Percentiles rank a stretch among this genome's conserved stretches.
These are phyloP conservation scores for Propithecus coquereli DNA, from an alignment of 2,113 vertebrate genomes.

Conservation along the genomic window DNA sequence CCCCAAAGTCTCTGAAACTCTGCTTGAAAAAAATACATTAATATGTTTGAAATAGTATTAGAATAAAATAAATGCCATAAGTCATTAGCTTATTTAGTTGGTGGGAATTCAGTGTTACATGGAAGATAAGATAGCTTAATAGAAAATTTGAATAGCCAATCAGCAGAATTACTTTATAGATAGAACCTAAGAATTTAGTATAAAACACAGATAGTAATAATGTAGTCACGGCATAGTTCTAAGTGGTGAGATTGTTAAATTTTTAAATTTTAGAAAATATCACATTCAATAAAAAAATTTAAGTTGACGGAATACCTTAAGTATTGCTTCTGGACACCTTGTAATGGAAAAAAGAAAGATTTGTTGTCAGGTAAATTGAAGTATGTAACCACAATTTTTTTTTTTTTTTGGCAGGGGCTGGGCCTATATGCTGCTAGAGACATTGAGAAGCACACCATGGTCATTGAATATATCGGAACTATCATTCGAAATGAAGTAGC, in stretches of 20 bases:
- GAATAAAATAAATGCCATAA: not conserved
- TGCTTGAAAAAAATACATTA: too few species aligned
- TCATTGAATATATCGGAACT: constrained; percentile 98
- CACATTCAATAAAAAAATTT: accelerated
- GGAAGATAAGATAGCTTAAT: accelerated
- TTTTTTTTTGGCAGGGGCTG: constrained; percentile 85
- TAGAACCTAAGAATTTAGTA: not conserved
- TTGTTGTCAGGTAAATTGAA: accelerated
- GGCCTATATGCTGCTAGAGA: constrained; percentile 97
- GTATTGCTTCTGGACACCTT: not conserved
- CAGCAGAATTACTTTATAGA: not conserved
- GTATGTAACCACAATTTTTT: accelerated
- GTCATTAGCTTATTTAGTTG: too few species aligned
- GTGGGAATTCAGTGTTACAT: not conserved
- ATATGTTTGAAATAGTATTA: not conserved
- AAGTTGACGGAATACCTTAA: not conserved
- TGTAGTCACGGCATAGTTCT: accelerated
- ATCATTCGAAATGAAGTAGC: constrained; percentile 98
- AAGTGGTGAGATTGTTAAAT: too few species aligned
- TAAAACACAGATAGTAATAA: not conserved
- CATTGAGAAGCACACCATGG: constrained; percentile 99
- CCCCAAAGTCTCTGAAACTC: too few species aligned
- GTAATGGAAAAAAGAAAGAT: not conserved
- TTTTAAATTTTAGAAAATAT: not conserved
- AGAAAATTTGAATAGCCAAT: accelerated